Evolutionary conservation across 2,888 invertebrate species (phyloP).

Genomic region (Idaea aversata): DNA sequence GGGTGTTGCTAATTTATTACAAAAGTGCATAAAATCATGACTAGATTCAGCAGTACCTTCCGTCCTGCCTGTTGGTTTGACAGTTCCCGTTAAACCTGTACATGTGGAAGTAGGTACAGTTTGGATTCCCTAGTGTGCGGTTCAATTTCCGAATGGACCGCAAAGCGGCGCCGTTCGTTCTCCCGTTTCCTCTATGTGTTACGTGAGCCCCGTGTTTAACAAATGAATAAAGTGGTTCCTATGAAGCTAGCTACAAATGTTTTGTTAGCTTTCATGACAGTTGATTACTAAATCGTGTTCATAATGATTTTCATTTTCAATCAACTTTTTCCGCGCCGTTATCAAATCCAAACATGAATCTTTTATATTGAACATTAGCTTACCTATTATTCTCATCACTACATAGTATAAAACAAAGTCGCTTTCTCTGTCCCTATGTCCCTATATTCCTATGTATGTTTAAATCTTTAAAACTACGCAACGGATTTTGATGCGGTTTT

Average conservation of each 20-base stretch:
- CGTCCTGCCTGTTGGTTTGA: not conserved
- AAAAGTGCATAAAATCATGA: too few relatives aligned
- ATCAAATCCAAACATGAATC: too few relatives aligned
- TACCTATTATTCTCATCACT: too few relatives aligned
- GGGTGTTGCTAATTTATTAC: too few relatives aligned
- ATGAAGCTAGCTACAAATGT: conserved; percentile 10
- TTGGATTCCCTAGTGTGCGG: conserved; percentile 22
- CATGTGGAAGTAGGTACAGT: conserved; percentile 6
- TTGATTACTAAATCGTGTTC: not conserved
- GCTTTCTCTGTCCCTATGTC: too few relatives aligned
- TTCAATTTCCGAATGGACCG: conserved; percentile 62
- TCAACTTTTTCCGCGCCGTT: too few relatives aligned
- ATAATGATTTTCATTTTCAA: too few relatives aligned
- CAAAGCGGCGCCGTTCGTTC: conserved; percentile 60
- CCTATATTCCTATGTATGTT: too few relatives aligned
- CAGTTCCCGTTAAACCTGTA: not conserved
- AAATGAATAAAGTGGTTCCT: not conserved
- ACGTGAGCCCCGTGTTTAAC: not conserved
- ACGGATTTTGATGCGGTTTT: too few relatives aligned
- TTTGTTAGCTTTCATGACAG: not conserved
- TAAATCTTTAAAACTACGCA: too few relatives aligned
- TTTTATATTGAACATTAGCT: too few relatives aligned
- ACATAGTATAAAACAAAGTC: too few relatives aligned
- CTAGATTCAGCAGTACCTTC: not conserved
- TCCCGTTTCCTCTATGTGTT: conserved; percentile 29